Base-by-base conservation (phyloP, 1,140 invertebrate genomes). In the Drosophila auraria region DNA sequence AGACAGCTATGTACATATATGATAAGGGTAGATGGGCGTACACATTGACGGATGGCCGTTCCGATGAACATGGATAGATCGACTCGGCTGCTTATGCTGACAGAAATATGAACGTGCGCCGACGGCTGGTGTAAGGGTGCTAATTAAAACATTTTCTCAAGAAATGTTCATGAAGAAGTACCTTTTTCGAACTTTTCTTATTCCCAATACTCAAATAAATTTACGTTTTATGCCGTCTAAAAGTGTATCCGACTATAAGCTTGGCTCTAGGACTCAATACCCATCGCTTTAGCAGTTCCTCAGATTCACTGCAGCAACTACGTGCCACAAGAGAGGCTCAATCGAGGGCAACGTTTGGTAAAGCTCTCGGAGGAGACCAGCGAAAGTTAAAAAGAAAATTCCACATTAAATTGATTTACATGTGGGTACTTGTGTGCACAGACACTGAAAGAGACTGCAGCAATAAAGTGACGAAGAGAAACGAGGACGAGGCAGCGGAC, bases 351-450 rank as follows among this genome's bases (percentile, higher is more conserved):
- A 5, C 53, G 50, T 36, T 25, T 20, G 12, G 23, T 14, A 59
- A 59, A 45, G 57, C 57, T n/a, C 23, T 44, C 30, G 30, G 23
- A 64, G 44, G 23, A 64, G 64, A 7, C 20, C 30, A 66, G 45
- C 50, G 33, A 62, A 58, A 65, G 40, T 75, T 68, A 23, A 81
- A 61, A 77, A 70, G 59, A 58, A 82, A 82, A 75, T 77, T 62
- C 50, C 14, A 60, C 38, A 23, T 73, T 68, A 80, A 84, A 80
- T 80, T 77, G 77, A 83, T 83, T 83, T 83, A 66, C 81, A 83
- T 80, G 63, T 58, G 58, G 42, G 78, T 81, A 53, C 58, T 73
- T 68, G 63, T 45, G 40, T 5, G 51, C 9, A 20, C 20, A 61
- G 45, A 30, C 23, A 30, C 50, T 65, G 59, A 75, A 20, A 40